Base-by-base conservation (phyloP, 2,797 vertebrate species). In the Tarsius wallacei region DNA sequence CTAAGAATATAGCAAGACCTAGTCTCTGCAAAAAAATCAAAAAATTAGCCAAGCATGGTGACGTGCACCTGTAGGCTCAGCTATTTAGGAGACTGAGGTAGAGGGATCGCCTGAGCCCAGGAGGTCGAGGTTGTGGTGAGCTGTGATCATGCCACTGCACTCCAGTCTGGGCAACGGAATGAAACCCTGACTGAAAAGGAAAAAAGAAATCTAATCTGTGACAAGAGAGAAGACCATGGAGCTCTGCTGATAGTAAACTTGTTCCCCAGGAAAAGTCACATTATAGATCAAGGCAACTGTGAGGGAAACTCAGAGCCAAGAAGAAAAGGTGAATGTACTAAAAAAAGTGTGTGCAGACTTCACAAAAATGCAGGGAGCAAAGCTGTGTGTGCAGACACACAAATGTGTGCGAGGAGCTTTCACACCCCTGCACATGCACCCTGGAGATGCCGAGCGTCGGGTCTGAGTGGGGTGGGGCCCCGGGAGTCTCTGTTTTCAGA, bases 341-440 rank as follows among this genome's bases (percentile, higher is more conserved):
- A 81, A 24, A 7, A 22, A 19, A 55, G 66, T 2, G 12, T n/a
- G 55, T 3, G 28, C 1, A 49, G 42, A 4, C 22, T 0, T 53
- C n/a, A 77, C 28, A 26, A 3, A 33, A 28, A 1, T 2, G 1
- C 51, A 0, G 5, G 13, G 64, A 70, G 49, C 36, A 5, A 1
- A 5, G 0, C 21, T 31, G 16, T 33, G 33, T 21, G 5, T n/a
- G 6, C 64, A 8, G 19, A 49, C 0, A 0, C 49, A 0, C 0
- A 11, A 11, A 0, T 1, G 55, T n/a, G n/a, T 5, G 1, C 2
- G 2, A 36, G 55, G 0, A 55, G 21, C 70, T 49, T 70, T 16
- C 13, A 1, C 66, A 3, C 28, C 7, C 1, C 1, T 31, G 4
- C n/a, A 33, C 15, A 9, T 33, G 66, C 0, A 3, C 4, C 6